A percentile compares a stretch with the other conserved stretches of the same genome.
phyloP scores from a whole-genome alignment of 2,113 vertebrate species.

The Pyrgilauda ruficollis region DNA sequence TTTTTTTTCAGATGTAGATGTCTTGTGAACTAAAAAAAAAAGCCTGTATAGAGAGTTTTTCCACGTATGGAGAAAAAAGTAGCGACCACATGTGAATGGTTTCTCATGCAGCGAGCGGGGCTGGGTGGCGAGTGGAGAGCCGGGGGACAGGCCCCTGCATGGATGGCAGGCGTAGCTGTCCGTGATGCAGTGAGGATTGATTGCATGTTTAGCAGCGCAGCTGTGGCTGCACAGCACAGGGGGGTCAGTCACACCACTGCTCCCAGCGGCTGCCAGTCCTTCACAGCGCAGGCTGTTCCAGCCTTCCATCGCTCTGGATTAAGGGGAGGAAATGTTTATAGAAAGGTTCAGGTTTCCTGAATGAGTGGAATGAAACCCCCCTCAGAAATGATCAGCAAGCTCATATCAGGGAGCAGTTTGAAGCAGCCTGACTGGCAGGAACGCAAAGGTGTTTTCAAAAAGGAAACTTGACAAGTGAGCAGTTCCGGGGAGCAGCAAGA shows the following conservation, averaged over 20 bases:
- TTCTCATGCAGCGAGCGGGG: background rate
- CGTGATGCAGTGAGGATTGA: background rate
- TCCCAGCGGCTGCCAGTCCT: background rate
- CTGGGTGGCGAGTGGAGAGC: background rate
- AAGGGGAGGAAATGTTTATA: conserved; percentile 27
- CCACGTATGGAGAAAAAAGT: background rate
- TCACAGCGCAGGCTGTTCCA: background rate
- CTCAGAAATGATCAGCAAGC: background rate
- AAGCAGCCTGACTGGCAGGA: background rate
- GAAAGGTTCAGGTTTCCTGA: conserved; percentile 42
- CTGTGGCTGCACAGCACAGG: background rate
- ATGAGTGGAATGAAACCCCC: conserved; percentile 1
- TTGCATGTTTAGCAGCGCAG: background rate
- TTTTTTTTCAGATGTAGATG: background rate
- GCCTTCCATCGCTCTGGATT: background rate
- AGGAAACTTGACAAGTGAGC: background rate
- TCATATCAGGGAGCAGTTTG: background rate
- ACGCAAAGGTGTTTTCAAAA: background rate
- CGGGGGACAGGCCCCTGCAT: background rate
- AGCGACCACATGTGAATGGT: background rate
- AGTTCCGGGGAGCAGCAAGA: background rate
- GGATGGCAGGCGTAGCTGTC: background rate
- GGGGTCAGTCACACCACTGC: background rate
- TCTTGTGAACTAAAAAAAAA: background rate
- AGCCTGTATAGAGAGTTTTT: background rate